phyloP scores from a whole-genome alignment of 2,113 vertebrate species.

The Tyrannus savana region DNA sequence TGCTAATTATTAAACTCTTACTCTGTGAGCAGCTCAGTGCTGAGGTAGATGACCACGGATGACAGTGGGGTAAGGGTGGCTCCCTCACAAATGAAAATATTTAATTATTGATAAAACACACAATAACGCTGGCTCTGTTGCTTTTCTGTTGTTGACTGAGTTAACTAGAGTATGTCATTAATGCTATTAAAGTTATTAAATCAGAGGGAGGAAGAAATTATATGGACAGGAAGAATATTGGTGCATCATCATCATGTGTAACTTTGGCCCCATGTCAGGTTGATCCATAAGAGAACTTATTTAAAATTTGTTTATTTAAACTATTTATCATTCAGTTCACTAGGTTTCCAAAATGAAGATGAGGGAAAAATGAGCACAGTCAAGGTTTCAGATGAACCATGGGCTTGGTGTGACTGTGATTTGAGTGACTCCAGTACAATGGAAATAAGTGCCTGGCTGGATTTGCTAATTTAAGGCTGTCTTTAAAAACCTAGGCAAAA shows the following conservation, averaged over 20 bases:
- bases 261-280: background rate
- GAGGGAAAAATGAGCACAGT: background rate
- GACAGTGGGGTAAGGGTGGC: background rate
- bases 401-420: background rate
- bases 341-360: background rate
- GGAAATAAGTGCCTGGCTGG: background rate
- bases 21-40: background rate
- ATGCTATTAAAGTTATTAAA: background rate
- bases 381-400: background rate
- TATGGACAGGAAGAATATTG: background rate
- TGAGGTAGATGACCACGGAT: background rate
- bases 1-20: slow-evolving; percentile 19
- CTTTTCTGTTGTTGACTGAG: background rate
- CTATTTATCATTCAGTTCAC: background rate
- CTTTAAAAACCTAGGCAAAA: background rate
- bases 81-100: background rate
- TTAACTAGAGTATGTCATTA: background rate
- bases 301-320: background rate
- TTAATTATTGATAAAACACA: background rate
- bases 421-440: background rate
- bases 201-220: background rate
- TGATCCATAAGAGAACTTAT: background rate
- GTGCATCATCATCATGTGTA: background rate
- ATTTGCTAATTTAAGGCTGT: background rate
- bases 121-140: background rate